Conservation (phyloP, 2,888 invertebrate species). For the Rhagophthalmus giganteus region DNA sequence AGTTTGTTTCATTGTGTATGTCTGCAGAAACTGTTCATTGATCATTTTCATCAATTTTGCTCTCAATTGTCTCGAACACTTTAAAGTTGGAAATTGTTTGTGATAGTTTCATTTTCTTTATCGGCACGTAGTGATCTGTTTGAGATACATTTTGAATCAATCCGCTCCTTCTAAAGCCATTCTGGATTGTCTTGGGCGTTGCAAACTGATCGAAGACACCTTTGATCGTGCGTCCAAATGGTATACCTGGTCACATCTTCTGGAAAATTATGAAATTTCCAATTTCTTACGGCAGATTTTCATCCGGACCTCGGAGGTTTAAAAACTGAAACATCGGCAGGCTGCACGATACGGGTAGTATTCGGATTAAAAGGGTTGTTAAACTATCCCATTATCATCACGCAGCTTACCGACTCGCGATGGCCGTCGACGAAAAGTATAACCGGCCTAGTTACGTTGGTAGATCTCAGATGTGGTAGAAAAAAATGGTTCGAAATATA, state of each 20-base stretch:
- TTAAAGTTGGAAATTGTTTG: no score
- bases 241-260: neutral
- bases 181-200: neutral
- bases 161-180: neutral
- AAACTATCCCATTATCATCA: slow-evolving; percentile 25
- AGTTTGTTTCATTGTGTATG: no score
- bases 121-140: no score
- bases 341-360: slow-evolving; percentile 1
- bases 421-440: slow-evolving; percentile 23
- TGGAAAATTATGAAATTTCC: neutral
- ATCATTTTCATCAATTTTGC: no score
- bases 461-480: slow-evolving; percentile 11
- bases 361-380: slow-evolving; percentile 17
- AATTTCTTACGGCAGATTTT: neutral
- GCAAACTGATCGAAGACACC: neutral
- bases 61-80: no score
- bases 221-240: neutral
- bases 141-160: neutral
- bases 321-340: neutral
- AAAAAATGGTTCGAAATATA: slow-evolving; percentile 22
- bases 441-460: slow-evolving; percentile 33
- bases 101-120: no score
- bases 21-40: no score
- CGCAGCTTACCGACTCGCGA: slow-evolving; percentile 35
- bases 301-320: neutral